Evolutionary conservation across 2,797 vertebrate species (phyloP), one percentile per base, ranked within the genome.

Genomic region (Enteromius anoplus): DNA sequence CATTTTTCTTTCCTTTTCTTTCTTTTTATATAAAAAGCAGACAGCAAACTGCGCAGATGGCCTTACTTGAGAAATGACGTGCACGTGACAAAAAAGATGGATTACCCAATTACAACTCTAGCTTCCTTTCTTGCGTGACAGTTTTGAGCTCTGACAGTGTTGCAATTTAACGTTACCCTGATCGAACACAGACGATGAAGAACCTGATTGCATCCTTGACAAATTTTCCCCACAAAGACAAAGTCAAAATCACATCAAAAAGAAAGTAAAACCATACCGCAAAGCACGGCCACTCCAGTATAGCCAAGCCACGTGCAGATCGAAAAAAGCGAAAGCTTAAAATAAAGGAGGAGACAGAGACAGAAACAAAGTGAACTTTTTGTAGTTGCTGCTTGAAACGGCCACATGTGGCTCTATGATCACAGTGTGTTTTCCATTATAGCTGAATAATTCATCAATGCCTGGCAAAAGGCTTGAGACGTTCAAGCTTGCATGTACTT

Each of bases 361-460:
- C 45, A 32, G 83, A 80, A 58, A 80, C 45, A 55, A 79, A 81
- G 42, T 73, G 55, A 80, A 70, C 86, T 82, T 58, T 58, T 21
- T 12, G 26, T 34, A 9, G 2, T 15, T 32, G 75, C 2, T 55
- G 51, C 62, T 75, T 58, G 64, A 75, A 34, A 68, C 26, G 2
- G 21, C 34, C 26, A 55, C 49, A 32, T 75, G 55, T 49, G 62
- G 40, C 51, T 69, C 65, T 76, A 69, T 55, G 26, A 78, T 84
- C 73, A 21, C 34, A 69, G 37, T 42, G 29, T 12, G 21, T 71
- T 82, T 82, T 78, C 69, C 53, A 58, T 75, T 78, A 69, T 47
- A 80, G 23, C 21, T 85, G 65, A 87, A 87, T 87, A 81, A 86
- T 85, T 84, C 60, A 84, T 77, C 69, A 76, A 72, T 40, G 68